Evolutionary conservation across 2,797 vertebrate genomes (phyloP).

Genomic region (Mustela erminea): DNA sequence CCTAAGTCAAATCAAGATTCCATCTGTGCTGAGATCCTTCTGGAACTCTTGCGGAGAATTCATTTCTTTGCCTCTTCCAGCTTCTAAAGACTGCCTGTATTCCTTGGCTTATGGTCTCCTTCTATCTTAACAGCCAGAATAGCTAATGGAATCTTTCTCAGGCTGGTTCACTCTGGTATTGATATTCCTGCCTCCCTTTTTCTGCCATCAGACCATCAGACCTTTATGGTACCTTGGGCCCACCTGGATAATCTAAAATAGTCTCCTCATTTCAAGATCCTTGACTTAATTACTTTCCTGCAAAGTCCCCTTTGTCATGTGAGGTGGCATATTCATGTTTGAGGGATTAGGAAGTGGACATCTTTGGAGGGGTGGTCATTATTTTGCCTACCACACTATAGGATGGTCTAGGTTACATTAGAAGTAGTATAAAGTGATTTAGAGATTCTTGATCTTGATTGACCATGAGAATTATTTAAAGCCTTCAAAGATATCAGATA

Average conservation of each 20-base stretch:
- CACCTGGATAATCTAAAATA: neutral
- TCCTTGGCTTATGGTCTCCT: neutral
- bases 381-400: neutral
- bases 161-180: neutral
- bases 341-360: neutral
- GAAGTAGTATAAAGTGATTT: neutral
- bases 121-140: neutral
- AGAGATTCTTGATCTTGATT: neutral
- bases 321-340: neutral
- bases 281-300: neutral
- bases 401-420: neutral
- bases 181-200: neutral
- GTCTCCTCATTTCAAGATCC: neutral
- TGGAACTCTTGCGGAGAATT: neutral
- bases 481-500: neutral
- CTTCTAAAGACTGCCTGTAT: neutral
- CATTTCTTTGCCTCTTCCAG: neutral
- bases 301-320: neutral
- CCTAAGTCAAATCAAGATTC: neutral
- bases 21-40: neutral
- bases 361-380: neutral
- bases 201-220: neutral
- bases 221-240: neutral
- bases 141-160: neutral
- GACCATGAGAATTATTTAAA: neutral